A percentile compares a stretch with the other conserved stretches of the same genome.
These are phyloP conservation scores for Gonocerus acuteangulatus DNA, from an alignment of 2,888 invertebrate species.

Conservation along the genomic window DNA sequence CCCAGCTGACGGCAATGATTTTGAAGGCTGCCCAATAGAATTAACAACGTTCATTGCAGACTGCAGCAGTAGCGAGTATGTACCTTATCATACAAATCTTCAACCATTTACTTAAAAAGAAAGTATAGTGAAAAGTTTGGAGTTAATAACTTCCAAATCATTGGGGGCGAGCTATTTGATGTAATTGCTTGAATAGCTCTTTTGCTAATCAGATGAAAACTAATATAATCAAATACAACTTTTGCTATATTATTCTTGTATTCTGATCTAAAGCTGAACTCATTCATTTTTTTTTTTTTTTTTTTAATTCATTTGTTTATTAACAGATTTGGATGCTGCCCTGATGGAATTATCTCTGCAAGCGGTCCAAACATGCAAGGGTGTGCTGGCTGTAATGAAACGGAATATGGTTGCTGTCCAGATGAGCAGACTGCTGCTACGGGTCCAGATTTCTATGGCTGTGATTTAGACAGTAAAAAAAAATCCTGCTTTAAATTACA, in stretches of 20 bases:
- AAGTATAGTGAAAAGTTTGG: too few species aligned
- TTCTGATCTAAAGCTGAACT: too few species aligned
- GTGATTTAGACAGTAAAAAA: slow-evolving; percentile 40
- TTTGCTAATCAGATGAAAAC: too few species aligned
- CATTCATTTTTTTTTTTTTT: too few species aligned
- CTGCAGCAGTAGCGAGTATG: slow-evolving; percentile 42
- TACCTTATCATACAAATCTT: too few species aligned
- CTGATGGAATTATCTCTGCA: slow-evolving; percentile 56
- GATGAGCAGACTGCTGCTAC: slow-evolving; percentile 57
- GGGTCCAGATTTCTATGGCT: slow-evolving; percentile 59
- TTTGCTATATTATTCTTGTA: too few species aligned
- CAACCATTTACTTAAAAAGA: too few species aligned
- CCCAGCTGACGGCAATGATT: slow-evolving; percentile 69
- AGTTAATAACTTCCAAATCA: too few species aligned
- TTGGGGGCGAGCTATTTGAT: too few species aligned
- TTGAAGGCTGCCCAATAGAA: slow-evolving; percentile 69
- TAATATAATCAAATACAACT: too few species aligned
- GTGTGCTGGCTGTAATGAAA: slow-evolving; percentile 38
- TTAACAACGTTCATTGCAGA: slow-evolving; percentile 35
- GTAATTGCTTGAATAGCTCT: too few species aligned
- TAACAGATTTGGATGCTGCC: slow-evolving; percentile 73
- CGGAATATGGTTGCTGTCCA: slow-evolving; percentile 65
- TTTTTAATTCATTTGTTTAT: too few species aligned
- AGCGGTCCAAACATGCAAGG: slow-evolving; percentile 59
- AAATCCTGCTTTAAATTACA: neutral